A percentile compares a stretch with the other conserved stretches of the same genome.
phyloP scores from a whole-genome alignment of 1,140 invertebrate genomes.

The Hycleus cichorii region DNA sequence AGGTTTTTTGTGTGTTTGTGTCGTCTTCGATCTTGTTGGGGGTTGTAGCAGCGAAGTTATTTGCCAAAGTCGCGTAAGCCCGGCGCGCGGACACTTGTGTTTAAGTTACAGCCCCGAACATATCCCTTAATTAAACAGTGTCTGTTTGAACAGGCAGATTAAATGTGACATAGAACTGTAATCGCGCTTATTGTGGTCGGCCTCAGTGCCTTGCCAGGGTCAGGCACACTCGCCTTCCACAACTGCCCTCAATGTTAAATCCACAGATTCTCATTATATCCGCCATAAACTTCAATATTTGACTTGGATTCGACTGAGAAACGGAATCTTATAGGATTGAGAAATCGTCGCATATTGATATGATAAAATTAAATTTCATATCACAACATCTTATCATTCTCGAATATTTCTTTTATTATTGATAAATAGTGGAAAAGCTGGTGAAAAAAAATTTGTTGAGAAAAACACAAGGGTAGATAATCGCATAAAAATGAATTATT shows the following conservation, averaged over 20 bases:
- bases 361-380: too few relatives aligned
- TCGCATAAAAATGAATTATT: too few relatives aligned
- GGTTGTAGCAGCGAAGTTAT: conserved; percentile 21
- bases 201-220: conserved; percentile 19
- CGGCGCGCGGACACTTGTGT: conserved; percentile 41
- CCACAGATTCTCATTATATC: conserved; percentile 12
- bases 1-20: too few relatives aligned
- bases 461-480: too few relatives aligned
- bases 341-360: too few relatives aligned
- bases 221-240: conserved; percentile 9
- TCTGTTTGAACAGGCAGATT: conserved; percentile 44
- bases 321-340: too few relatives aligned
- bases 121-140: conserved; percentile 44
- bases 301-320: neutral
- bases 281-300: conserved; percentile 8
- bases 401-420: too few relatives aligned
- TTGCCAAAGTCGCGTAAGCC: conserved; percentile 33
- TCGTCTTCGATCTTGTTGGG: neutral
- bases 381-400: too few relatives aligned
- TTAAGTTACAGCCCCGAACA: conserved; percentile 41
- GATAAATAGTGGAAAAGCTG: too few relatives aligned
- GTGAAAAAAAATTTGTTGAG: too few relatives aligned
- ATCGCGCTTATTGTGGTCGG: conserved; percentile 43
- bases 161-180: conserved; percentile 45
- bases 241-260: conserved; percentile 12